Evolutionary conservation across 2,888 invertebrate species (phyloP).

Genomic region (Drosophila cracens): DNA sequence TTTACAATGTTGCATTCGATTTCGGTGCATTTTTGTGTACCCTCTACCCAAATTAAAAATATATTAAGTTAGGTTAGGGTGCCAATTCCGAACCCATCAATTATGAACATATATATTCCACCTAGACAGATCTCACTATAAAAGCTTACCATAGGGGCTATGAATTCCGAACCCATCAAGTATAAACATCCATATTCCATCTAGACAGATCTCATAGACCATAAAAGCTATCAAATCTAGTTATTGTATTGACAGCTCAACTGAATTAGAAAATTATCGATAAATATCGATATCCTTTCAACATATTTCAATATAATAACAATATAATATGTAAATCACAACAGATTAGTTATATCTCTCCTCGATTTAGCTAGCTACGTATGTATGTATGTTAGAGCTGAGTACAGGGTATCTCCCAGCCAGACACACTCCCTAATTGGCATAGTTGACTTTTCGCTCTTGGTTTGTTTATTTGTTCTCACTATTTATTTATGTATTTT

Average conservation of each 20-base stretch:
- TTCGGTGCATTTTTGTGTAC: slow-evolving; percentile 19
- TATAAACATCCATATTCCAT: background rate
- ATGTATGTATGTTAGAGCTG: background rate
- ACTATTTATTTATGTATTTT: slow-evolving; percentile 46
- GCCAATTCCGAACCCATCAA: background rate
- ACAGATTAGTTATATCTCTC: background rate
- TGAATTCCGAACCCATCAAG: background rate
- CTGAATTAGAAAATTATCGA: background rate
- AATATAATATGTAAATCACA: background rate
- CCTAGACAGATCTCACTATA: background rate
- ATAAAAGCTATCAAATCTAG: background rate
- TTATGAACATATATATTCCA: background rate
- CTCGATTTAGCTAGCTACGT: background rate
- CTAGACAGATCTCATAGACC: background rate
- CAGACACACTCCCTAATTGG: background rate
- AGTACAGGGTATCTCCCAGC: background rate
- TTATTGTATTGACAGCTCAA: background rate
- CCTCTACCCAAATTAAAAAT: background rate
- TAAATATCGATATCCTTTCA: background rate
- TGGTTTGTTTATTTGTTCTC: slow-evolving; percentile 31
- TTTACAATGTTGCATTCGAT: slow-evolving; percentile 41
- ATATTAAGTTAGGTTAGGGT: background rate
- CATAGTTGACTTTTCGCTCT: slow-evolving; percentile 7
- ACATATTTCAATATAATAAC: background rate
- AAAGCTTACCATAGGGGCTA: too few relatives aligned